A percentile compares a stretch with the other conserved stretches of the same genome.
phyloP scores from a whole-genome alignment of 1,140 invertebrate genomes.

The Brachionus plicatilis region DNA sequence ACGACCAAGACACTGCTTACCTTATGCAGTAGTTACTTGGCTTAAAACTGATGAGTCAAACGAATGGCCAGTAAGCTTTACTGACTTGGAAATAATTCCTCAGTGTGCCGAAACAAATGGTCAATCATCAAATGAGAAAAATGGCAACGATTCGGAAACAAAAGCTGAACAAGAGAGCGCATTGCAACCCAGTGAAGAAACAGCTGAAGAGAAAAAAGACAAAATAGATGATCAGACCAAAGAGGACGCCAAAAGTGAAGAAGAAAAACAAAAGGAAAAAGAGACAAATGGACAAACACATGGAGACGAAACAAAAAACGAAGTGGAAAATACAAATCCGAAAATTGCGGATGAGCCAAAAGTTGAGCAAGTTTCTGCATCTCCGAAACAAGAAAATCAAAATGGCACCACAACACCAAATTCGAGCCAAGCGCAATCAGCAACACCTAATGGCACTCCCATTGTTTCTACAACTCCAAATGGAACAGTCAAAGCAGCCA shows the following conservation, averaged over 20 bases:
- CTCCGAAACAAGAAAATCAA: not conserved
- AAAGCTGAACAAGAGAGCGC: not conserved
- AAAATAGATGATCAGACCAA: not conserved
- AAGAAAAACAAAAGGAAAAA: not conserved
- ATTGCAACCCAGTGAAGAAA: not conserved
- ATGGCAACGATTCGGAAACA: not conserved
- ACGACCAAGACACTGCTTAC: not conserved
- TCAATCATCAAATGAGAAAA: not conserved
- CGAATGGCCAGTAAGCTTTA: conserved; percentile 18
- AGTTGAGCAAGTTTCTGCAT: not conserved
- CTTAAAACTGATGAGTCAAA: not conserved
- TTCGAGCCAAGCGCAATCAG: not conserved
- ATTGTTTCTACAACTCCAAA: not conserved
- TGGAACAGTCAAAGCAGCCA: not conserved
- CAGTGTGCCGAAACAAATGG: not conserved
- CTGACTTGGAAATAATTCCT: conserved; percentile 14
- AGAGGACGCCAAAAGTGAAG: not conserved
- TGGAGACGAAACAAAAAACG: not conserved
- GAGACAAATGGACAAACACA: not conserved
- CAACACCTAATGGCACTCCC: not conserved
- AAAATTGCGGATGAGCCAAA: not conserved
- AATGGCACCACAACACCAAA: not conserved
- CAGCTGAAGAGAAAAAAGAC: not conserved
- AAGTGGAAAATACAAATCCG: not conserved
- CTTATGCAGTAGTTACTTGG: conserved; percentile 7